These are phyloP conservation scores for Erynnis tages DNA, from an alignment of 2,888 invertebrate genomes.

Conservation along the genomic window DNA sequence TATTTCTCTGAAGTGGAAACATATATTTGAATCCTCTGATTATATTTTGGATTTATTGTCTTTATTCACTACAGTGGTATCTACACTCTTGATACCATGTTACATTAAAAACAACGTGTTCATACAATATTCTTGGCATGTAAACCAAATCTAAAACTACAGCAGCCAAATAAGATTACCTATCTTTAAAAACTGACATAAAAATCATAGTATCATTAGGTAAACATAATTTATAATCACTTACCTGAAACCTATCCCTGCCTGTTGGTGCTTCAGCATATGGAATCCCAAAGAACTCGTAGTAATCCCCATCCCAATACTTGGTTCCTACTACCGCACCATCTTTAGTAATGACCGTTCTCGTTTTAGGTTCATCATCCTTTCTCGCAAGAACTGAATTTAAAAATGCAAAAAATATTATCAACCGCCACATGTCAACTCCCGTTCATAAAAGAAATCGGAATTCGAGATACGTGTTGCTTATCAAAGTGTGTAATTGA, in stretches of 20 bases:
- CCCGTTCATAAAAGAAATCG: constrained; percentile 21
- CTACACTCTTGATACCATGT: no score
- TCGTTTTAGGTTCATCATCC: constrained; percentile 42
- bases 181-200: no score
- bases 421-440: constrained; percentile 32
- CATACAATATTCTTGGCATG: no score
- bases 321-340: constrained; percentile 59
- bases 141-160: no score
- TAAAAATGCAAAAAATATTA: constrained; percentile 42
- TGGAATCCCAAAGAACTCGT: constrained; percentile 66
- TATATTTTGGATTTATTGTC: no score
- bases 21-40: no score
- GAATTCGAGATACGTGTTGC: constrained; percentile 8
- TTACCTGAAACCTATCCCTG: constrained; percentile 61
- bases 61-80: no score
- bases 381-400: constrained; percentile 38
- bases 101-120: no score
- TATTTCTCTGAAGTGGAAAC: no score
- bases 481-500: constrained; percentile 21
- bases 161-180: no score
- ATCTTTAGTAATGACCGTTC: constrained; percentile 50
- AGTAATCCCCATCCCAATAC: constrained; percentile 69
- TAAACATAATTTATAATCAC: no score
- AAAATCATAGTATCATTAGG: no score
- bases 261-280: constrained; percentile 64